Evolutionary conservation across 2,113 vertebrate genomes (phyloP), one percentile per base, ranked within the genome.

Genomic region (Erinaceus europaeus): DNA sequence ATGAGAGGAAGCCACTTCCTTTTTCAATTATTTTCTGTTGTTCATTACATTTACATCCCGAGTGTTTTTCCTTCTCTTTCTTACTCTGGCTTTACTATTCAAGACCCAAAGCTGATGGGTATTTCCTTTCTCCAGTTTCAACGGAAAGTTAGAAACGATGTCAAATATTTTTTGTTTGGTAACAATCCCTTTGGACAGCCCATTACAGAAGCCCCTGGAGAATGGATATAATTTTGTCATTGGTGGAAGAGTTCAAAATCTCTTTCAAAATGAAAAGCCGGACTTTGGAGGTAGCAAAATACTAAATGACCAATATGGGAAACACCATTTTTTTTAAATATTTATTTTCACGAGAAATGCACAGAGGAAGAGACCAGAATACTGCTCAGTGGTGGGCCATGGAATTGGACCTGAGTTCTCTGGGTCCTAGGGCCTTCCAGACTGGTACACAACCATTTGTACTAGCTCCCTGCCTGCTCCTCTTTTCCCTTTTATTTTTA

Each of bases 1-100:
- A 74, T 0, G 64, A 91, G 92, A 86, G 93, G 95, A 93, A 93
- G 92, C 77, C 90, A 69, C 88, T 95, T 93, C 90, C 93, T 93
- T 52, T n/a, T 76, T 92, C 65, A 73, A 86, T 89, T 69, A 38
- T 85, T 89, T 73, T 64, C 86, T 65, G 48, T 71, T 86, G 76
- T 65, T 93, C 80, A 50, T 72, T 82, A 64, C 90, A 88, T 93
- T 93, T 81, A 84, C 78, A 90, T 86, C 91, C 84, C 86, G 73
- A 78, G 84, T 68, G 9, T 88, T 89, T 91, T 40, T 61, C 75
- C 77, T 55, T 55, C 80, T 89, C 90, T 87, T 76, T 55, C 62
- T 83, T 52, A 40, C 81, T 89, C 90, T 73, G 8, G 2, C 79
- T 71, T 79, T 68, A 52, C 46, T 50, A 65, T 80, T 78, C 90